A percentile compares a stretch with the other conserved stretches of the same genome.
These are phyloP conservation scores for Achlya flavicornis DNA, from an alignment of 2,888 invertebrate genomes.

Conservation along the genomic window DNA sequence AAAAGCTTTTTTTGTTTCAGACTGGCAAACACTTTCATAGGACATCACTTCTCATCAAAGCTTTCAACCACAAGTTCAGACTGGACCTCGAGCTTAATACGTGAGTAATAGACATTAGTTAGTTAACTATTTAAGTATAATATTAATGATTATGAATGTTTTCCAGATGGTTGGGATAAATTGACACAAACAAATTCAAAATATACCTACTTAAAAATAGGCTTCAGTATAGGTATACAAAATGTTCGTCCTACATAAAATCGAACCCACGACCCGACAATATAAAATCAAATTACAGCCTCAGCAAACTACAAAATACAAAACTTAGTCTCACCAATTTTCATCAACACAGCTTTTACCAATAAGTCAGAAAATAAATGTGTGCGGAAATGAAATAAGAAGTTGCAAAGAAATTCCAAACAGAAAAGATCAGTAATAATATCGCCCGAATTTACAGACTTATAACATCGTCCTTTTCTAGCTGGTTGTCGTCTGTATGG, in stretches of 20 bases:
- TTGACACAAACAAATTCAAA: too few species aligned
- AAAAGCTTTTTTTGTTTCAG: slow-evolving; percentile 85
- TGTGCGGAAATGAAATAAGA: slow-evolving; percentile 10
- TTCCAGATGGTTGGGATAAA: too few species aligned
- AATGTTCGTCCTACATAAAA: too few species aligned
- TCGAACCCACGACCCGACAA: too few species aligned
- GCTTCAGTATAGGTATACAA: too few species aligned
- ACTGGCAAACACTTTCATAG: slow-evolving; percentile 96
- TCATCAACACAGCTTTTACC: neutral
- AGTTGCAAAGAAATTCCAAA: slow-evolving; percentile 8
- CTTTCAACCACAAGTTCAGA: slow-evolving; percentile 98
- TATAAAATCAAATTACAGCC: too few species aligned
- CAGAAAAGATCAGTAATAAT: slow-evolving; percentile 12
- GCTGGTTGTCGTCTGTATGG: slow-evolving; percentile 12
- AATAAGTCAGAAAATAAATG: slow-evolving; percentile 7
- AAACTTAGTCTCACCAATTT: neutral
- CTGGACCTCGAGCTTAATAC: slow-evolving; percentile 98
- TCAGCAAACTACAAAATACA: neutral
- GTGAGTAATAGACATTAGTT: slow-evolving; percentile 86
- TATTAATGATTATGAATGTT: too few species aligned
- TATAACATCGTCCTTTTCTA: slow-evolving; percentile 28
- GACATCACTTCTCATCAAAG: slow-evolving; percentile 97
- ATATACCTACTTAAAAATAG: too few species aligned
- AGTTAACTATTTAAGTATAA: too few species aligned
- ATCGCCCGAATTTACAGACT: slow-evolving; percentile 7